phyloP scores from a whole-genome alignment of 2,888 invertebrate species.

The Malthinus seriepunctatus region DNA sequence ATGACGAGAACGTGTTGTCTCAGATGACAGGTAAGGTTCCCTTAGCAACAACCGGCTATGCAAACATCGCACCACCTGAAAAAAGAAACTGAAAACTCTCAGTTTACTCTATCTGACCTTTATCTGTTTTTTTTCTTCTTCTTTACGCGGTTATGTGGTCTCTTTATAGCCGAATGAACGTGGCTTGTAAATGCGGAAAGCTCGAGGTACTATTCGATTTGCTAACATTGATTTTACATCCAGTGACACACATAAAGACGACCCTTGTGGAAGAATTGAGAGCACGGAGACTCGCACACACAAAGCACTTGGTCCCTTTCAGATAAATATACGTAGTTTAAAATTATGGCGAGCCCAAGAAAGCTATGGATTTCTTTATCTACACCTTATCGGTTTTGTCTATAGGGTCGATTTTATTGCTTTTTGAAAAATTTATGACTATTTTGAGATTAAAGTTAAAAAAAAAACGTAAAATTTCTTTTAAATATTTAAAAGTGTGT shows the following conservation, averaged over 20 bases:
- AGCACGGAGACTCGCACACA: constrained; percentile 19
- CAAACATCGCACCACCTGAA: constrained; percentile 44
- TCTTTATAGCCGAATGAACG: constrained; percentile 22
- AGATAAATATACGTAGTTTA: constrained; percentile 25
- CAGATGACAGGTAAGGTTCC: constrained; percentile 39
- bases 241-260: constrained; percentile 33
- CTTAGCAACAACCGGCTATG: constrained; percentile 44
- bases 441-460: constrained; percentile 25
- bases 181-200: constrained; percentile 25
- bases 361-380: constrained; percentile 28
- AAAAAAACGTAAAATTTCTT: constrained; percentile 25
- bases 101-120: constrained; percentile 19
- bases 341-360: constrained; percentile 22
- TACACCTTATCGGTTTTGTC: constrained; percentile 29
- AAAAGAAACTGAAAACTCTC: constrained; percentile 15
- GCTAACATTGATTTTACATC: constrained; percentile 41
- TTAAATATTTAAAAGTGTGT: constrained; percentile 24
- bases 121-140: constrained; percentile 1
- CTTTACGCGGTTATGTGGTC: constrained; percentile 11
- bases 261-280: constrained; percentile 29
- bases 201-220: constrained; percentile 32
- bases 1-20: constrained; percentile 30
- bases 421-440: constrained; percentile 27
- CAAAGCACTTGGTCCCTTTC: constrained; percentile 25
- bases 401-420: constrained; percentile 29